Conservation (phyloP, 2,113 vertebrate genomes). For the Diphyllodes magnificus region DNA sequence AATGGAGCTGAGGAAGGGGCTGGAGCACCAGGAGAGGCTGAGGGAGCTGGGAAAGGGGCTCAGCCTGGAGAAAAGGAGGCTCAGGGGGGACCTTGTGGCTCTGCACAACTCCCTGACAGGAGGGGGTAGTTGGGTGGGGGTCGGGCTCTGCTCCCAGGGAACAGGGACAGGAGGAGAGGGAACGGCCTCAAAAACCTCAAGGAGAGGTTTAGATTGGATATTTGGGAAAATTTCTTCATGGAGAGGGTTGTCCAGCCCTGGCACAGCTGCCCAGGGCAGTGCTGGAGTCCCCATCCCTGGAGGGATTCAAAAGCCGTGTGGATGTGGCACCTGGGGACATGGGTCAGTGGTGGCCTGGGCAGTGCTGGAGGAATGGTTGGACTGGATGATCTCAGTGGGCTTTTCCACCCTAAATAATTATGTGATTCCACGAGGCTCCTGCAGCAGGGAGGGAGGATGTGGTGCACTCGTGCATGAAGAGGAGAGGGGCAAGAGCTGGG, state of each 20-base stretch:
- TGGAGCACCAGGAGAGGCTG: accelerated
- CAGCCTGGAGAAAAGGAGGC: background rate
- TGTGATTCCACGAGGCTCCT: background rate
- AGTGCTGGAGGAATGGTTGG: background rate
- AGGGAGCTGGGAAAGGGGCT: background rate
- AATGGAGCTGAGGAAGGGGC: background rate
- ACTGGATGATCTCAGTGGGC: background rate
- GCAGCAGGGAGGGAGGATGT: background rate
- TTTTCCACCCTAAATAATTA: background rate
- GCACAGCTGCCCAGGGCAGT: background rate
- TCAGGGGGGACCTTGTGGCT: background rate
- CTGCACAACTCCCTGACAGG: background rate
- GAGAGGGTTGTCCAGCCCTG: accelerated
- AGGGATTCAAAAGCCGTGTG: accelerated
- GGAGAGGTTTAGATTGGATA: accelerated
- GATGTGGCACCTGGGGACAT: background rate
- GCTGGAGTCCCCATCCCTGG: accelerated
- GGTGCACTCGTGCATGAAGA: background rate
- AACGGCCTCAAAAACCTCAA: too few relatives aligned
- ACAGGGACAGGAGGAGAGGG: background rate
- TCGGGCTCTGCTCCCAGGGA: background rate
- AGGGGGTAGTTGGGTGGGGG: background rate
- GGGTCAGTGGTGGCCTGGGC: background rate
- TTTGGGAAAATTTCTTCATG: too few relatives aligned
- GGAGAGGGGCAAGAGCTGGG: background rate